Evolutionary conservation across 2,797 vertebrate genomes (phyloP).

Genomic region (Dromococcyx pavoninus): DNA sequence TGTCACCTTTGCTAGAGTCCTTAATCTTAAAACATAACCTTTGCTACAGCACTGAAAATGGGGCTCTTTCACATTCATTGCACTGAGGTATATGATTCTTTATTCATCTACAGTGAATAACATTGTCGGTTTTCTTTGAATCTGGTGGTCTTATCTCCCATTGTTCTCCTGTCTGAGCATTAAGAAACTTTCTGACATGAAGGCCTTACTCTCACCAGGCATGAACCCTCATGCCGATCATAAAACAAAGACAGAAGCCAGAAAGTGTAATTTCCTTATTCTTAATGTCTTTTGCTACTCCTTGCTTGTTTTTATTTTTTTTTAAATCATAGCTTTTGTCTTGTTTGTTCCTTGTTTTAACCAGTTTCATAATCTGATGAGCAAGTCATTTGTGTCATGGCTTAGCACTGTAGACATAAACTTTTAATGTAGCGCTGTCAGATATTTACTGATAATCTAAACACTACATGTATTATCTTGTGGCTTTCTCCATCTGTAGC

Average conservation of each 20-base stretch:
- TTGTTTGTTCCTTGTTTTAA: conserved; percentile 38
- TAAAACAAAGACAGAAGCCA: neutral
- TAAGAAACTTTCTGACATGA: neutral
- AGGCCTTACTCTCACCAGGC: neutral
- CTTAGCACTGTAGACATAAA: conserved; percentile 22
- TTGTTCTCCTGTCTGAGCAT: neutral
- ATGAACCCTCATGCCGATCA: neutral
- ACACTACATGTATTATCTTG: neutral
- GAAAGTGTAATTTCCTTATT: neutral
- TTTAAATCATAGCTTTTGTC: neutral
- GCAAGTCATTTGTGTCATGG: conserved; percentile 46
- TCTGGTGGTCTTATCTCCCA: neutral
- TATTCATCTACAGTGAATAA: neutral
- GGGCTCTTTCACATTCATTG: neutral
- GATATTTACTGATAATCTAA: conserved; percentile 36
- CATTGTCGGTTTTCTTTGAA: neutral
- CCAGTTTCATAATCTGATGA: conserved; percentile 50
- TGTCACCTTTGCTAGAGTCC: neutral
- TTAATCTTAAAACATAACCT: neutral
- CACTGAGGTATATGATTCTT: neutral
- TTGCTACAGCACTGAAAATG: neutral
- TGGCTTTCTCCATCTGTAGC: neutral
- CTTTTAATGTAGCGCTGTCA: conserved; percentile 33
- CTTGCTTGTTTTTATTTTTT: neutral
- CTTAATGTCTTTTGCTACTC: neutral